Base-by-base conservation (phyloP, 2,797 vertebrate species). In the Acipenser transmontanus region DNA sequence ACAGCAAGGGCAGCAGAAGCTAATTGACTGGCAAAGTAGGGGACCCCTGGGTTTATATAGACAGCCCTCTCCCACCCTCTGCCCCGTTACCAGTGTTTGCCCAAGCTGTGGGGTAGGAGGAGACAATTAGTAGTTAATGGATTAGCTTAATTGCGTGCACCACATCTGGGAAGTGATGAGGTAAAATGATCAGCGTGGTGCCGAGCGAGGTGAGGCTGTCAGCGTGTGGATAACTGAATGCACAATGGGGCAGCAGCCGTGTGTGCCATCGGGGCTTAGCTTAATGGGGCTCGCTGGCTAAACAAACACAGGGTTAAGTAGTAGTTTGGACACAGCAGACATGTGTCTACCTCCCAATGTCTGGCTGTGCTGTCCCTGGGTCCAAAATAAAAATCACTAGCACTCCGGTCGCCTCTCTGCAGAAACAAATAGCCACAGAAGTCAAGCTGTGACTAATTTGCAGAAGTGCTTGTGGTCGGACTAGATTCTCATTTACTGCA, bases 41-140 rank as follows among this genome's bases (percentile, higher is more conserved):
- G 50, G 60, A 64, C 34, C 52, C 49, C 0, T 2, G 9, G 66
- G 71, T 80, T 83, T 87, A 87, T 90, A 88, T 87, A 87, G 73
- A 74, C 75, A 72, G 8, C 78, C 75, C 72, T 68, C 69, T 34
- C 70, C 72, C 17, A 12, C 14, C 51, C 65, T 62, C 66, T 68
- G 59, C 50, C 49, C 65, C 61, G 62, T 64, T 6, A 49, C 68
- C 34, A 69, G 70, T 88, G 83, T 91, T 89, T 90, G 77, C 80
- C 72, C 75, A 84, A 86, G 73, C 81, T 74, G 63, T 72, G 73
- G 78, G 77, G 76, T 81, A 79, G 86, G 86, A 88, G 88, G 87
- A 83, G 87, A 87, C 88, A 88, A 89, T 88, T 87, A 87, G 88
- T 88, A 73, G 84, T 89, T 89, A 87, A 86, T 84, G 81, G 87